Conservation (phyloP, 1,140 invertebrate species). For the Vanessa atalanta region DNA sequence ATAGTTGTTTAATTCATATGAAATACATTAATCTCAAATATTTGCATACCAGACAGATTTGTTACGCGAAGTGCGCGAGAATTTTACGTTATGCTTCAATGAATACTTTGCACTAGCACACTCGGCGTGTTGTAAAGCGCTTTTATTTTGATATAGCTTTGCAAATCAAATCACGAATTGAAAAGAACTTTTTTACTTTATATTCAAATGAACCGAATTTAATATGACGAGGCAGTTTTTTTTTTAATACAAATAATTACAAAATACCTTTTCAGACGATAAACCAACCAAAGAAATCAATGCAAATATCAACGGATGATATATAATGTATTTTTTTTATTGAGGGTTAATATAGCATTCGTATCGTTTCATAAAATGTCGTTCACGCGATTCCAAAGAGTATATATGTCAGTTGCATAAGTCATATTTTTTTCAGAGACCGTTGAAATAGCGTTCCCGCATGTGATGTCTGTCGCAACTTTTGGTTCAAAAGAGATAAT, state of each 20-base stretch:
- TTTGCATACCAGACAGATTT: conserved; percentile 33
- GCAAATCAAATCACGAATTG: conserved; percentile 3
- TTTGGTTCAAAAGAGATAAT: background rate
- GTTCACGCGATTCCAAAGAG: background rate
- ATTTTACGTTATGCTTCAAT: conserved; percentile 34
- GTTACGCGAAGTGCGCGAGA: conserved; percentile 32
- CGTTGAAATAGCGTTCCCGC: background rate
- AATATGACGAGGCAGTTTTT: background rate
- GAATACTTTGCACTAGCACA: conserved; percentile 33
- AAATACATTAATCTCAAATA: conserved; percentile 18
- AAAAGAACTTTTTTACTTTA: background rate
- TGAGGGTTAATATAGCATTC: background rate
- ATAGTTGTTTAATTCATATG: background rate
- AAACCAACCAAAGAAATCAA: background rate
- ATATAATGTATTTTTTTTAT: background rate
- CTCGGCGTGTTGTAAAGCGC: conserved; percentile 13
- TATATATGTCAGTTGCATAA: background rate
- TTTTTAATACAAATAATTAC: background rate
- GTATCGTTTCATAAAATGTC: background rate
- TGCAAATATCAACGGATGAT: background rate
- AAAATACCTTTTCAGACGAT: background rate
- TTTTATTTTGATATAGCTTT: conserved; percentile 20
- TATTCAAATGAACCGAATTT: conserved; percentile 2
- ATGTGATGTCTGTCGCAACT: background rate
- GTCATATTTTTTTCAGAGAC: background rate